Base-by-base conservation (phyloP, 2,797 vertebrate genomes). In the Phoeniculus purpureus region DNA sequence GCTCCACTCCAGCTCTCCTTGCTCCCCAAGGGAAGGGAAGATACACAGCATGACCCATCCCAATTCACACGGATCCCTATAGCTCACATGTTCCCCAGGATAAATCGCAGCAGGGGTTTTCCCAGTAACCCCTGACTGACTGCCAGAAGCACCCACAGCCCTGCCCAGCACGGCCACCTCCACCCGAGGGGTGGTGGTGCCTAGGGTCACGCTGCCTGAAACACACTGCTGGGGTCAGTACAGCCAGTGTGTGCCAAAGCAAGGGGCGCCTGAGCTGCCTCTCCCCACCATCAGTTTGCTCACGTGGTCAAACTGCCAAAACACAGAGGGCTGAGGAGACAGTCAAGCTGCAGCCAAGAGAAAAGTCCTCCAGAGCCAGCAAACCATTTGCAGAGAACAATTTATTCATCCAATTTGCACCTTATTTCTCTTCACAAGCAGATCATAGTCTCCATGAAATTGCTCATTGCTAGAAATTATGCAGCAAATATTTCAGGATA, bases 401-500 rank as follows among this genome's bases (percentile, higher is more conserved):
- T 93, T 91, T 92, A 91, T 93, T 93, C 91, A 86, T 61, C 77
- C 68, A 75, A 89, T 93, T 88, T 85, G 78, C 87, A 94, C 85
- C 66, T 91, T 87, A 90, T 90, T 94, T 91, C 89, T 83, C 64
- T 84, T 87, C 65, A 90, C 81, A 81, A 92, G 92, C 65, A 85
- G 87, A 95, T 90, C 87, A 87, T 37, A 74, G 87, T 54, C 93
- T 86, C 85, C 81, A 72, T 55, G 82, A 96, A 95, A 94, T 92
- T 85, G 73, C 85, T 65, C 65, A 54, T 60, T 78, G 90, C 61
- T 85, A 62, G 83, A 85, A 94, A 87, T 84, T 45, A 88, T 74
- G 81, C 88, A 94, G 84, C 64, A 78, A 87, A 59, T 80, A 72
- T 72, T 93, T 94, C 66, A 80, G 90, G 71, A 72, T 51, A 64